phyloP scores from a whole-genome alignment of 2,797 vertebrate genomes.

The Sternarchorhynchus goeldii region DNA sequence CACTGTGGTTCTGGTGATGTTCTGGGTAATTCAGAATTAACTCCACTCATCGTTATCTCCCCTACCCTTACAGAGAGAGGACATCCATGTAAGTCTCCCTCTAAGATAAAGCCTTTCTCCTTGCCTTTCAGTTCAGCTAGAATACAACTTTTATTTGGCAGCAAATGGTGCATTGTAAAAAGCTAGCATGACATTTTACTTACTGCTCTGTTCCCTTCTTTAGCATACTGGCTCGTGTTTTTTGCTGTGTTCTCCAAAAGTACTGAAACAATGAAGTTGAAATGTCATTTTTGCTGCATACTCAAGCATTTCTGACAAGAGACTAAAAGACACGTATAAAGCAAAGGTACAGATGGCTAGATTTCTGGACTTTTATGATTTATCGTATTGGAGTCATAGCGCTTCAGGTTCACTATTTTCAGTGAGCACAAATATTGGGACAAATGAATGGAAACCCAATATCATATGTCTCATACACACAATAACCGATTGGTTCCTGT shows the following conservation, averaged over 20 bases:
- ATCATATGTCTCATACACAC: background rate
- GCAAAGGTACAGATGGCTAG: background rate
- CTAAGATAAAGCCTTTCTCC: conserved; percentile 5
- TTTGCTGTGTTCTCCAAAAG: background rate
- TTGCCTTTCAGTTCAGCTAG: conserved; percentile 9
- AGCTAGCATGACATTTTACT: background rate
- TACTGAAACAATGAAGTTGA: background rate
- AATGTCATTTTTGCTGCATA: background rate
- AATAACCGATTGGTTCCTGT: background rate
- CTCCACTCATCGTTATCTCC: conserved; percentile 62
- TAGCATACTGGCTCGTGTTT: background rate
- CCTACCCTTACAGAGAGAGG: conserved; percentile 78
- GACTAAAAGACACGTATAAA: background rate
- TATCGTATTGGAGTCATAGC: no score
- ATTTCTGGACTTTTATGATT: no score
- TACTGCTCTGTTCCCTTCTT: background rate
- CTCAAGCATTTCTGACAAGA: conserved; percentile 8
- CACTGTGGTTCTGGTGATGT: conserved; percentile 51
- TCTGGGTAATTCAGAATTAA: conserved; percentile 64
- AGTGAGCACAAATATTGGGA: background rate
- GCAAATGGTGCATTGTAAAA: background rate
- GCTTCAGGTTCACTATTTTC: background rate
- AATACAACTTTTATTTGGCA: conserved; percentile 2
- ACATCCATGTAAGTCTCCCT: conserved; percentile 83
- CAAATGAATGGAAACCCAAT: no score